Percentiles rank a stretch among this genome's conserved stretches.
Evolutionary conservation across 2,888 invertebrate species (phyloP).

Genomic region (Ophion costatus): DNA sequence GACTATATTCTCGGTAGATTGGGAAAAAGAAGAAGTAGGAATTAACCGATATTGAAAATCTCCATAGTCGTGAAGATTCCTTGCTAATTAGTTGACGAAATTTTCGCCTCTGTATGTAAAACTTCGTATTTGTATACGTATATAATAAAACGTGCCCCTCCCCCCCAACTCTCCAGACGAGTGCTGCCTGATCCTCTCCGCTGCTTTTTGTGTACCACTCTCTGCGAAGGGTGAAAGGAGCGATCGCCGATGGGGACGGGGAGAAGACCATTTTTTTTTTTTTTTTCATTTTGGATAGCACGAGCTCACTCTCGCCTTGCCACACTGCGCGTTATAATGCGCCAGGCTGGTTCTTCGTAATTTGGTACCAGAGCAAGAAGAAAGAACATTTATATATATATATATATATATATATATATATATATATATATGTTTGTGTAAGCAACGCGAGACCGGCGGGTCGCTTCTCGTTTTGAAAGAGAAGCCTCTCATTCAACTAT

Average conservation of each 20-base stretch:
- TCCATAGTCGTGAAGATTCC: constrained; percentile 50
- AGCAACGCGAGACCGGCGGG: constrained; percentile 57
- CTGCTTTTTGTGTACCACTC: constrained; percentile 46
- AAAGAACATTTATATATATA: no score
- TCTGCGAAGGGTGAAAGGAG: constrained; percentile 40
- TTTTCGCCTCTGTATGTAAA: neutral
- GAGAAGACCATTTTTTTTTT: constrained; percentile 39
- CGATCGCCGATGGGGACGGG: constrained; percentile 15
- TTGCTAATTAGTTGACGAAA: constrained; percentile 61
- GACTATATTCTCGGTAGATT: neutral
- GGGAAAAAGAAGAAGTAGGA: constrained; percentile 36
- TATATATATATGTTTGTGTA: constrained; percentile 8
- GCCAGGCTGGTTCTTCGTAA: constrained; percentile 54
- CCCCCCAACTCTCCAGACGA: constrained; percentile 34
- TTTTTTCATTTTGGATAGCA: constrained; percentile 51
- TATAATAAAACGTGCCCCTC: constrained; percentile 33
- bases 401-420: constrained; percentile 12
- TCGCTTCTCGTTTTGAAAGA: constrained; percentile 62
- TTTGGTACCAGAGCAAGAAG: constrained; percentile 40
- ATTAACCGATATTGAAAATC: constrained; percentile 52
- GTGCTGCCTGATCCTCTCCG: constrained; percentile 38
- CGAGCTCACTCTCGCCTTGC: constrained; percentile 53
- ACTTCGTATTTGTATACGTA: neutral
- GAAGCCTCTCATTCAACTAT: constrained; percentile 61
- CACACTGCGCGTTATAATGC: constrained; percentile 54